Percentiles rank a stretch among this genome's conserved stretches.
These are phyloP conservation scores for Melanaphis sacchari DNA, from an alignment of 1,140 invertebrate genomes.

Conservation along the genomic window DNA sequence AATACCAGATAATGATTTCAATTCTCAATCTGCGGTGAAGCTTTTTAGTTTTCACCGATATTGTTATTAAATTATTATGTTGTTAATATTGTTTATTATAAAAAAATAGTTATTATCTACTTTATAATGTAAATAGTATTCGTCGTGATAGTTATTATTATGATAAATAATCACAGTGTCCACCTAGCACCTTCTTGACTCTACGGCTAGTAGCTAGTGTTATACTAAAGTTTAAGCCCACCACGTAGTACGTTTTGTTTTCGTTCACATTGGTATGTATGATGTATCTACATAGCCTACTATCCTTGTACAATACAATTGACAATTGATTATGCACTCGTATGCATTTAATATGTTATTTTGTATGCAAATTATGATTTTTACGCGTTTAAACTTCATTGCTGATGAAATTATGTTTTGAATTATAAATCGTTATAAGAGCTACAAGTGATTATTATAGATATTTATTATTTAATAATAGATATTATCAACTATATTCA, in stretches of 20 bases:
- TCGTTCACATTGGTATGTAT: neutral
- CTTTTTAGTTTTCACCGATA: neutral
- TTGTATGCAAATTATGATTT: neutral
- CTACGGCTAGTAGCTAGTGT: neutral
- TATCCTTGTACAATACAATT: neutral
- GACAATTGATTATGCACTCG: neutral
- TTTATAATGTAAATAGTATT: neutral
- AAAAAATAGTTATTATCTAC: no score
- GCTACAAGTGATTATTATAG: neutral
- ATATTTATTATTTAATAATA: neutral
- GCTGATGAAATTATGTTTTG: neutral
- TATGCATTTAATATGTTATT: neutral
- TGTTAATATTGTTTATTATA: neutral
- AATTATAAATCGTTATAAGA: neutral
- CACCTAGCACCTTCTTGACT: no score
- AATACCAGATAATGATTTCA: no score
- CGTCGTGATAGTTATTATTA: neutral
- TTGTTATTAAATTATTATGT: neutral
- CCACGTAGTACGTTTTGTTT: neutral
- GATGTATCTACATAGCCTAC: neutral
- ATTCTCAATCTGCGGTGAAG: no score
- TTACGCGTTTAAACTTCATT: neutral
- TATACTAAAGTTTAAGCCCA: neutral
- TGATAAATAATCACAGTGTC: neutral
- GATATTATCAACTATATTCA: neutral